Conservation (phyloP, 2,888 invertebrate genomes). For the Margaritifera margaritifera region DNA sequence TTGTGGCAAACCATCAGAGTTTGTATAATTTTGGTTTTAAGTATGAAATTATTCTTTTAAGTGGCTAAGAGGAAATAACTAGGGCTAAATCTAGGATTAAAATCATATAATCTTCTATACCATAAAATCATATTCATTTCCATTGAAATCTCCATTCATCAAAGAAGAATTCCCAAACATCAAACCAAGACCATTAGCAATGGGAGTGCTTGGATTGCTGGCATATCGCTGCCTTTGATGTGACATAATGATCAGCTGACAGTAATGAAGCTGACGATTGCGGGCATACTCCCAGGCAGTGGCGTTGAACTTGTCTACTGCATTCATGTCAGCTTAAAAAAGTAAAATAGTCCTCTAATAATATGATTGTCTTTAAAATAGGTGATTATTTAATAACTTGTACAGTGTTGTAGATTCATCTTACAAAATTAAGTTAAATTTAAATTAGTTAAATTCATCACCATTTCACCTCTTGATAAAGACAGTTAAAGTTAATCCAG, state of each 20-base stretch:
- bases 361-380: neutral
- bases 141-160: conserved; percentile 29
- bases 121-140: neutral
- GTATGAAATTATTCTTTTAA: too few relatives aligned
- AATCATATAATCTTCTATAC: too few relatives aligned
- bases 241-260: conserved; percentile 71
- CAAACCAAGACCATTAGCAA: conserved; percentile 54
- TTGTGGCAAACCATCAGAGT: too few relatives aligned
- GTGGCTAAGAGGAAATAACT: too few relatives aligned
- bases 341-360: neutral
- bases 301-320: conserved; percentile 64
- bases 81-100: too few relatives aligned
- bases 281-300: conserved; percentile 72
- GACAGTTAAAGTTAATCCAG: too few relatives aligned
- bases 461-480: too few relatives aligned
- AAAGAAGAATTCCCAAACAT: conserved; percentile 19
- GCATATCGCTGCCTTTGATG: conserved; percentile 66
- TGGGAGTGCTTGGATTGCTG: conserved; percentile 57
- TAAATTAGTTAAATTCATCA: too few relatives aligned
- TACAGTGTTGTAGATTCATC: neutral
- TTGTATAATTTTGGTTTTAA: too few relatives aligned
- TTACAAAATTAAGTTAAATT: too few relatives aligned
- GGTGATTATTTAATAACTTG: too few relatives aligned
- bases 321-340: conserved; percentile 64
- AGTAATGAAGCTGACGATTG: conserved; percentile 70